These are phyloP conservation scores for Vesta saturnalis DNA, from an alignment of 2,888 invertebrate genomes.

Conservation along the genomic window DNA sequence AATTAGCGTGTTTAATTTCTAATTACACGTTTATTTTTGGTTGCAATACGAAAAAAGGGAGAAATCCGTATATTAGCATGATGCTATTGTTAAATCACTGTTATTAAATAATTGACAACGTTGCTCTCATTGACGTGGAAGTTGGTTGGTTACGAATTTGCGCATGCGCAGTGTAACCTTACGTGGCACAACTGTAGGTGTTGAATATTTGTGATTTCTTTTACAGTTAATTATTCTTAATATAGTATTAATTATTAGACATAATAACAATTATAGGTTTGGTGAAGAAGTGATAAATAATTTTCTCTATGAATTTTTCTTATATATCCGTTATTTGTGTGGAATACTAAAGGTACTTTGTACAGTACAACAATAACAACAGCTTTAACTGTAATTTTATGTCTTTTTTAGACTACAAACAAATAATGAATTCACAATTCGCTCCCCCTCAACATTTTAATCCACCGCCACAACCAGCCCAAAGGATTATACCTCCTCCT, in stretches of 20 bases:
- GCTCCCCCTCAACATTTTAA: conserved; percentile 57
- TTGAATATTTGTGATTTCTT: conserved; percentile 46
- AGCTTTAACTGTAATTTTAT: neutral
- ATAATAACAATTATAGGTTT: too few species aligned
- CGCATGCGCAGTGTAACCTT: conserved; percentile 68
- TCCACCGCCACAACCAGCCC: conserved; percentile 51
- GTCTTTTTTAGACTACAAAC: conserved; percentile 39
- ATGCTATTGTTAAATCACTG: neutral
- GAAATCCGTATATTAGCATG: too few species aligned
- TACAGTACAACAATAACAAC: conserved; percentile 9
- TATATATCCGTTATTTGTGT: conserved; percentile 18
- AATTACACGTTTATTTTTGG: too few species aligned
- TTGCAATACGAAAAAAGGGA: too few species aligned
- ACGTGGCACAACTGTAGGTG: conserved; percentile 66
- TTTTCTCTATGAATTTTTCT: conserved; percentile 19
- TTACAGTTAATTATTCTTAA: conserved; percentile 40
- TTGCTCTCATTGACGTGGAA: conserved; percentile 60
- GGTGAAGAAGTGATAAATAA: too few species aligned
- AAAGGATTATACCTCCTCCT: conserved; percentile 64
- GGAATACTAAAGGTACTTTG: neutral
- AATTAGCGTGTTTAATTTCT: neutral
- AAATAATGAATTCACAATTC: conserved; percentile 66
- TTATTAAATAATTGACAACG: neutral
- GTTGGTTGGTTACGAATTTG: conserved; percentile 42
- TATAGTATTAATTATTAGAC: neutral